phyloP scores from a whole-genome alignment of 1,140 invertebrate genomes.

The Hylyphantes graminicola region DNA sequence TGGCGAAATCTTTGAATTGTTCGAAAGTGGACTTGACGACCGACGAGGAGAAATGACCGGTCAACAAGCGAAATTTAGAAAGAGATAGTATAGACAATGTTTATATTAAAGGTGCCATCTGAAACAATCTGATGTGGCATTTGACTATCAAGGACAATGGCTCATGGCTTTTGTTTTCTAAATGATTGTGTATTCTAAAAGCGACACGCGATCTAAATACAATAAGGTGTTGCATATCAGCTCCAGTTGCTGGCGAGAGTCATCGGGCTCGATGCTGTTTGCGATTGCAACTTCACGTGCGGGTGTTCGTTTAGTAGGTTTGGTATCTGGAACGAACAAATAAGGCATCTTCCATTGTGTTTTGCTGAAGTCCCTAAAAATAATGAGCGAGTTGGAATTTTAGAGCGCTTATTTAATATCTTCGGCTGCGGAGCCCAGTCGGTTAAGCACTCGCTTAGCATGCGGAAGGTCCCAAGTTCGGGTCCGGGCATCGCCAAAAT shows the following conservation, averaged over 20 bases:
- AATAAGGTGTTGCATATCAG: constrained; percentile 29
- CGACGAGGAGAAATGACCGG: too few relatives aligned
- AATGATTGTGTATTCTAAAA: constrained; percentile 15
- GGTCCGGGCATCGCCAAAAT: too few relatives aligned
- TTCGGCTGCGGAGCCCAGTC: too few relatives aligned
- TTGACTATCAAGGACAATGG: constrained; percentile 16
- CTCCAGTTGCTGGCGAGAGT: background rate
- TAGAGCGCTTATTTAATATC: too few relatives aligned
- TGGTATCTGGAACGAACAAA: constrained; percentile 5
- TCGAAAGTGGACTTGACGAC: too few relatives aligned
- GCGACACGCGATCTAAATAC: constrained; percentile 28
- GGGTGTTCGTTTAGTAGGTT: background rate
- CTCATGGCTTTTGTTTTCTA: constrained; percentile 19
- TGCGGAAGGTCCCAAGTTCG: too few relatives aligned
- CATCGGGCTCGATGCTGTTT: background rate
- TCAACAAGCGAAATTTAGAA: too few relatives aligned
- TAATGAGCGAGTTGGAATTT: too few relatives aligned
- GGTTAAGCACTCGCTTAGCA: too few relatives aligned
- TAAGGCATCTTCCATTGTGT: background rate
- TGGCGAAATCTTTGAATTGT: too few relatives aligned
- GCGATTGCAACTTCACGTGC: constrained; percentile 5
- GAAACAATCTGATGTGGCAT: constrained; percentile 8
- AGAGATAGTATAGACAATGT: constrained; percentile 5
- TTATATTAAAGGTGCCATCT: background rate
- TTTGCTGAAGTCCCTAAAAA: too few relatives aligned